Evolutionary conservation across 2,113 vertebrate species (phyloP).

Genomic region (Spheniscus mendiculus): DNA sequence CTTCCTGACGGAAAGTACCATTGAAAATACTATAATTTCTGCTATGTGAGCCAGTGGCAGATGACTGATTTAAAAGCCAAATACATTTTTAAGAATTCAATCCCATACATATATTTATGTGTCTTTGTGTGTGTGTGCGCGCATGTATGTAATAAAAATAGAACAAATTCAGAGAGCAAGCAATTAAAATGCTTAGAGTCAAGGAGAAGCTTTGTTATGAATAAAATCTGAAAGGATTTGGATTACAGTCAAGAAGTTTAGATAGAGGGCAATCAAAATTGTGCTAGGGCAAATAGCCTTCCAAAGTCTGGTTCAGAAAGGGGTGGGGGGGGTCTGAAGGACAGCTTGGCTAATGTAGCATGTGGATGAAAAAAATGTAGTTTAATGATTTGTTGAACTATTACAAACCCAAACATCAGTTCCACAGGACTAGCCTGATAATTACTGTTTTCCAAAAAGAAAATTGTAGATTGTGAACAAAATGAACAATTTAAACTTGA

Average conservation of each 20-base stretch:
- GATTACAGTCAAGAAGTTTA: neutral
- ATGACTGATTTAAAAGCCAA: neutral
- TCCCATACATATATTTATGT: neutral
- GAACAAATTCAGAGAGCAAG: neutral
- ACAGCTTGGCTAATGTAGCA: neutral
- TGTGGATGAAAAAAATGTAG: neutral
- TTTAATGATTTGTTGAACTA: slow-evolving; percentile 3
- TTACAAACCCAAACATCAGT: slow-evolving; percentile 9
- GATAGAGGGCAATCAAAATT: neutral
- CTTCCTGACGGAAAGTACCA: neutral
- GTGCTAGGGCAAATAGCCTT: neutral
- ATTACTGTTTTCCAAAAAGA: neutral
- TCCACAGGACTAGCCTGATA: neutral
- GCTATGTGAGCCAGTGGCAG: neutral
- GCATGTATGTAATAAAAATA: neutral
- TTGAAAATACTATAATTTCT: neutral
- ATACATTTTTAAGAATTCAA: neutral
- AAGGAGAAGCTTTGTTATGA: neutral
- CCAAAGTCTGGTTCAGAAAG: neutral
- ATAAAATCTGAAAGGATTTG: neutral
- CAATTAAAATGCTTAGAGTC: neutral
- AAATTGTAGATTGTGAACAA: neutral
- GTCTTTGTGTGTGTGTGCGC: accelerated
- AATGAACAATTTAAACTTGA: neutral
- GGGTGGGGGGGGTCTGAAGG: neutral